Conservation (phyloP, 1,140 invertebrate genomes). For the Adelges cooleyi region DNA sequence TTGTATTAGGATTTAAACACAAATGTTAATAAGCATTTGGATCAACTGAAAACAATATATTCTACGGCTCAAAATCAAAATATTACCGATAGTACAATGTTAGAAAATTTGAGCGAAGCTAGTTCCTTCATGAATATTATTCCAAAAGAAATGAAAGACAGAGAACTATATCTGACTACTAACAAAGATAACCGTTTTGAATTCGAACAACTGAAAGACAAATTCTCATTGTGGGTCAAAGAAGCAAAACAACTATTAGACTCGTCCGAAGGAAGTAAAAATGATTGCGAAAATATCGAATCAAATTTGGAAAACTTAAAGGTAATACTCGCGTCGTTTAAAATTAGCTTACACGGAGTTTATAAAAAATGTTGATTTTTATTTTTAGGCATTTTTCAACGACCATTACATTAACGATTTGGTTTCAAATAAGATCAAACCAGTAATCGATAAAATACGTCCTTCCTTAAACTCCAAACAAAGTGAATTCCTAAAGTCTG, state of each 20-base stretch:
- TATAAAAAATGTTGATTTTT: no score
- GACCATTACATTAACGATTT: conserved; percentile 66
- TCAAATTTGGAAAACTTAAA: conserved; percentile 59
- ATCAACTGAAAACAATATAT: conserved; percentile 54
- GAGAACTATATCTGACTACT: conserved; percentile 62
- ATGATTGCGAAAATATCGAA: conserved; percentile 75
- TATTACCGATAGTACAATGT: conserved; percentile 59
- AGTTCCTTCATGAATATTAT: conserved; percentile 61
- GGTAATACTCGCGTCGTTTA: no score
- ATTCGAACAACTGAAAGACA: conserved; percentile 57
- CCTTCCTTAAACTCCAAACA: conserved; percentile 63
- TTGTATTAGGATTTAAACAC: conserved; percentile 45
- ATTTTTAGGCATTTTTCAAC: conserved; percentile 56
- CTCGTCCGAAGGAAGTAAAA: conserved; percentile 59
- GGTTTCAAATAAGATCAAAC: conserved; percentile 67
- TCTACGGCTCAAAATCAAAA: conserved; percentile 59
- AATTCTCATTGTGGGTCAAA: conserved; percentile 70
- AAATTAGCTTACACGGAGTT: no score
- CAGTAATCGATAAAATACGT: conserved; percentile 74
- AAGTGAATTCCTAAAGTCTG: conserved; percentile 65
- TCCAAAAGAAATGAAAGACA: conserved; percentile 64
- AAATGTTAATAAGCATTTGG: conserved; percentile 58
- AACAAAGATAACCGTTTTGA: conserved; percentile 62
- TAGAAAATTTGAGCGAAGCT: conserved; percentile 73
- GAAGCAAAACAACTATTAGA: conserved; percentile 67